These are phyloP conservation scores for Onychomys leucogaster DNA, from an alignment of 2,797 vertebrate species.

Conservation along the genomic window DNA sequence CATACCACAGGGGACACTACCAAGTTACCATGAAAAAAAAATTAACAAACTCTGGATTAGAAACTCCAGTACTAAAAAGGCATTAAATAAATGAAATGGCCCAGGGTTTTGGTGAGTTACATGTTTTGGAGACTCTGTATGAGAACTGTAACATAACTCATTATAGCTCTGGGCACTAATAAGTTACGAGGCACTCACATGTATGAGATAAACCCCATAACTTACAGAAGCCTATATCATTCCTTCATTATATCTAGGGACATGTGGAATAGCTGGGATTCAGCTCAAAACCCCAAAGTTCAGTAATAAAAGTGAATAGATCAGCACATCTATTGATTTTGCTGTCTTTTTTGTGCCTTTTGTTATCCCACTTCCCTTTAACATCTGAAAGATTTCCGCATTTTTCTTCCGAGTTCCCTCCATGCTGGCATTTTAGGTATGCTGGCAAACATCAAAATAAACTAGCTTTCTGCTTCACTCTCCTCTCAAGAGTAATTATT, in stretches of 20 bases:
- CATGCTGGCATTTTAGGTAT: conserved; percentile 73
- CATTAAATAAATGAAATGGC: conserved; percentile 85
- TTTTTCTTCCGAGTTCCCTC: conserved; percentile 76
- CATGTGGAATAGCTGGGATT: conserved; percentile 81
- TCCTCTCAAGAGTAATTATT: conserved; percentile 72
- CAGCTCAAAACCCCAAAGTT: conserved; percentile 74
- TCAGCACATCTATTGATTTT: conserved; percentile 81
- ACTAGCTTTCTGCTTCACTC: conserved; percentile 71
- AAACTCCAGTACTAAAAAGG: conserved; percentile 78
- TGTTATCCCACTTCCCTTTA: conserved; percentile 78
- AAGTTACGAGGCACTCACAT: conserved; percentile 83
- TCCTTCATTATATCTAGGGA: conserved; percentile 83
- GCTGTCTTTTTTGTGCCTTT: conserved; percentile 71
- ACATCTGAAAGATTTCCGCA: conserved; percentile 61
- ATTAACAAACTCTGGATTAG: conserved; percentile 80
- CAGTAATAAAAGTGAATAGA: conserved; percentile 83
- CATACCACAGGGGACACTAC: conserved; percentile 75
- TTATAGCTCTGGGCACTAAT: conserved; percentile 83
- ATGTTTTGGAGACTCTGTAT: conserved; percentile 81
- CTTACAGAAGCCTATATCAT: conserved; percentile 85
- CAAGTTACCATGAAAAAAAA: conserved; percentile 74
- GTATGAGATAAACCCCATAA: conserved; percentile 85
- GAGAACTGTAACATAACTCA: conserved; percentile 84
- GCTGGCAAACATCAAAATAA: conserved; percentile 81
- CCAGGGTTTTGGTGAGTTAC: conserved; percentile 82